Base-by-base conservation (phyloP, 2,113 vertebrate species). In the Eonycteris spelaea region DNA sequence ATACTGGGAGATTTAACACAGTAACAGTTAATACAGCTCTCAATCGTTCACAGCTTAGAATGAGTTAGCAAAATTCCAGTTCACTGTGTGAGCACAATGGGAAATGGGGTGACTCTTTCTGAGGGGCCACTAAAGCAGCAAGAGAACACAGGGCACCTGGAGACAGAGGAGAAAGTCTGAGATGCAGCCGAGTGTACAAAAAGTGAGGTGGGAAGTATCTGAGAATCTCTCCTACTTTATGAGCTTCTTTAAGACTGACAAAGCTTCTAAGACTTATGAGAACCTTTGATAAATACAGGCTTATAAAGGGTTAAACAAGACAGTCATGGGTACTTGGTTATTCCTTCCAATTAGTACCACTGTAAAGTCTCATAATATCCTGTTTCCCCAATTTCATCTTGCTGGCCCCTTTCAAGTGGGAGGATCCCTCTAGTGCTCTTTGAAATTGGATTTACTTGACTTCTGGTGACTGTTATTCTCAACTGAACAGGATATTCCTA, bases 401-500 rank as follows among this genome's bases (percentile, higher is more conserved):
- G 15, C n/a, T 40, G 84, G 59, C 33, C 35, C 73, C 61, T 74
- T 89, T 91, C 55, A 85, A 40, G 53, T 19, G 40, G 68, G 11
- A 86, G 9, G 57, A 43, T 82, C 33, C 30, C 40, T 18, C 55
- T 35, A 51, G 35, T 40, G 45, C 55, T 53, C 84, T 95, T 95
- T 90, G 82, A 87, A 78, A 90, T 55, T 53, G 18, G 55, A 65
- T 92, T 92, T 83, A n/a, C 86, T 90, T 83, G 67, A 91, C 93
- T 67, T 92, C 45, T 40, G 48, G 79, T 45, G 75, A 67, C 73
- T 74, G 26, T 26, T 80, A 71, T 22, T 90, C 86, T 94, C 38
- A 53, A 55, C 16, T 18, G 55, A 91, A 26, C 21, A 79, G 75
- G 33, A 6, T 45, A 83, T 83, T 92, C 75, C 48, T 79, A 13